phyloP scores from a whole-genome alignment of 2,797 vertebrate species.

The Sylvia borin region DNA sequence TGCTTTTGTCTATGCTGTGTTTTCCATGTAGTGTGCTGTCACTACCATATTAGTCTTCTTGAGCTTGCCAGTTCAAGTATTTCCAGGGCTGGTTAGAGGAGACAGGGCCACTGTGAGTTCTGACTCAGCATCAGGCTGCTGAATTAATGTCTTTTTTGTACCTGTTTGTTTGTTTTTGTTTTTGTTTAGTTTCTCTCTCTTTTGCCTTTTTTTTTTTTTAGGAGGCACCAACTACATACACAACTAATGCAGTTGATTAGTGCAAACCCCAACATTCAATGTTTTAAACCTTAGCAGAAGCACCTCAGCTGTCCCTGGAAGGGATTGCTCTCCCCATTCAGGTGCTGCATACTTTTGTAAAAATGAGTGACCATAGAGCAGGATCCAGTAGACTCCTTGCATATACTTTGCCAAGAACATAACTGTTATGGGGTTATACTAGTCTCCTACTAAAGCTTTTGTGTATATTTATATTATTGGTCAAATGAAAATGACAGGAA shows the following conservation, averaged over 20 bases:
- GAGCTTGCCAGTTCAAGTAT: background rate
- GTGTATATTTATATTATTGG: background rate
- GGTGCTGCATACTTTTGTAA: background rate
- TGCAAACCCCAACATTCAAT: background rate
- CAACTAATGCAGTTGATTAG: background rate
- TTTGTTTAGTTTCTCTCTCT: background rate
- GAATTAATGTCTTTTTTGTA: background rate
- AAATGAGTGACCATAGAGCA: background rate
- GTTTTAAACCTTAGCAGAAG: background rate
- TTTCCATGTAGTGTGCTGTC: conserved; percentile 71
- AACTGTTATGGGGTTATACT: background rate
- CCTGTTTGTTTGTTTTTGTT: too few species aligned
- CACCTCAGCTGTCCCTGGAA: background rate
- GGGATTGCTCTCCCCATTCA: background rate
- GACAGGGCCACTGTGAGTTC: background rate
- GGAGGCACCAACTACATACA: background rate
- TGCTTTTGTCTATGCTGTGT: conserved; percentile 74
- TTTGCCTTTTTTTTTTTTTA: conserved; percentile 40
- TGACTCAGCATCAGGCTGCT: background rate
- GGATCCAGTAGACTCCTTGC: background rate
- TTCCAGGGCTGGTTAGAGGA: background rate
- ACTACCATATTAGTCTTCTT: conserved; percentile 29
- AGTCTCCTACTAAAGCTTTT: background rate
- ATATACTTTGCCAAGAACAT: background rate
- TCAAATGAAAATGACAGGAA: background rate